Evolutionary conservation across 2,888 invertebrate genomes (phyloP).

Genomic region (Cynaeus angustus): DNA sequence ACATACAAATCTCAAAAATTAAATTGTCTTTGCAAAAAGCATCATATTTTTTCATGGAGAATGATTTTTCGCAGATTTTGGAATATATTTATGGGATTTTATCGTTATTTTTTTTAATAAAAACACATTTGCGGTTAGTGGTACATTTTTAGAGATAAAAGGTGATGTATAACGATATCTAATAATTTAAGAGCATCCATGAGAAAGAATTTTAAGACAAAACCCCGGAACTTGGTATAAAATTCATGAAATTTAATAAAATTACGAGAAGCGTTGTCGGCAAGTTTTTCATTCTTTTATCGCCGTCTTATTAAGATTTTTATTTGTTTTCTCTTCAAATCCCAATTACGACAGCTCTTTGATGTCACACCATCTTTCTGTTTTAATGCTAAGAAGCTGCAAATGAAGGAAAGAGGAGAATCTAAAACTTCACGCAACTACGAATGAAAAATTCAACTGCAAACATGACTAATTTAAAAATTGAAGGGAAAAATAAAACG

Average conservation of each 20-base stretch:
- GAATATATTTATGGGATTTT: too few relatives aligned
- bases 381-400: constrained; percentile 14
- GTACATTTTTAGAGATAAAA: too few relatives aligned
- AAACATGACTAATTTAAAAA: constrained; percentile 10
- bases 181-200: too few relatives aligned
- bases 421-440: neutral
- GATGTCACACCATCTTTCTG: constrained; percentile 27
- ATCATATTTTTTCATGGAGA: neutral
- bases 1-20: constrained; percentile 17
- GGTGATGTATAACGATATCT: too few relatives aligned
- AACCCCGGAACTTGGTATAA: neutral
- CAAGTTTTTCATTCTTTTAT: constrained; percentile 23
- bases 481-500: constrained; percentile 15
- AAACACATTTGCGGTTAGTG: too few relatives aligned
- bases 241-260: constrained; percentile 36
- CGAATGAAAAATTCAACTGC: neutral
- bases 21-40: constrained; percentile 12
- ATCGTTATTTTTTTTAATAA: too few relatives aligned
- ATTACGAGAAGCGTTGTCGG: constrained; percentile 30
- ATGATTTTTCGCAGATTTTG: too few relatives aligned
- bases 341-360: constrained; percentile 37
- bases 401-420: constrained; percentile 15
- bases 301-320: constrained; percentile 34
- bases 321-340: constrained; percentile 38
- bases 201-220: too few relatives aligned